These are phyloP conservation scores for Caprella mutica DNA, from an alignment of 2,888 invertebrate species.

Conservation along the genomic window DNA sequence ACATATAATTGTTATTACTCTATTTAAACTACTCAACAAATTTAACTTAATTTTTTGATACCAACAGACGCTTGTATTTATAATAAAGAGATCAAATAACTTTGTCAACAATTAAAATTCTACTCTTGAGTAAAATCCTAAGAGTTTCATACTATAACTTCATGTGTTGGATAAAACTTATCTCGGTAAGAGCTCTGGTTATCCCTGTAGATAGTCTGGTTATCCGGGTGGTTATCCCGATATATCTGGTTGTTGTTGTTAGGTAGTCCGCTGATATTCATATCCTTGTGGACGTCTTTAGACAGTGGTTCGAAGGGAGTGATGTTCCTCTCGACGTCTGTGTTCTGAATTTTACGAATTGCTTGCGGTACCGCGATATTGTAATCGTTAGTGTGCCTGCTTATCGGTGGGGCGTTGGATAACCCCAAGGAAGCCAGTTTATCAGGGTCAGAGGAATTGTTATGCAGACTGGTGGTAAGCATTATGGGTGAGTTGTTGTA, in stretches of 20 bases:
- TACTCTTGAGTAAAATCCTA: background rate
- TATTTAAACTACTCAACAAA: no score
- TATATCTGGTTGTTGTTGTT: no score
- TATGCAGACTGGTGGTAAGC: constrained; percentile 40
- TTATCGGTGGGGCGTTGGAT: no score
- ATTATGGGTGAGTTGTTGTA: constrained; percentile 32
- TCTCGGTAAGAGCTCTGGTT: no score
- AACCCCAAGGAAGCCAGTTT: constrained; percentile 25
- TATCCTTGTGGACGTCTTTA: constrained; percentile 66
- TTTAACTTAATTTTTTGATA: no score
- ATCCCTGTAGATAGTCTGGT: no score
- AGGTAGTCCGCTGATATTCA: constrained; percentile 43
- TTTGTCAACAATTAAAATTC: background rate
- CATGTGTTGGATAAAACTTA: no score
- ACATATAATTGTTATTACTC: no score
- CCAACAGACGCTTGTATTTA: background rate
- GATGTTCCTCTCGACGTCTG: constrained; percentile 71
- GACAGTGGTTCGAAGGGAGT: constrained; percentile 46
- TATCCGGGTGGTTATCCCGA: no score
- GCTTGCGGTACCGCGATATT: constrained; percentile 40
- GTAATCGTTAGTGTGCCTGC: no score
- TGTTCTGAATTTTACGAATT: constrained; percentile 73
- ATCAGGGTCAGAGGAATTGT: constrained; percentile 20
- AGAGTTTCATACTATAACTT: background rate
- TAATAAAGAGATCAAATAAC: background rate